phyloP scores from a whole-genome alignment of 2,113 vertebrate species.

The Phrynosoma platyrhinos region DNA sequence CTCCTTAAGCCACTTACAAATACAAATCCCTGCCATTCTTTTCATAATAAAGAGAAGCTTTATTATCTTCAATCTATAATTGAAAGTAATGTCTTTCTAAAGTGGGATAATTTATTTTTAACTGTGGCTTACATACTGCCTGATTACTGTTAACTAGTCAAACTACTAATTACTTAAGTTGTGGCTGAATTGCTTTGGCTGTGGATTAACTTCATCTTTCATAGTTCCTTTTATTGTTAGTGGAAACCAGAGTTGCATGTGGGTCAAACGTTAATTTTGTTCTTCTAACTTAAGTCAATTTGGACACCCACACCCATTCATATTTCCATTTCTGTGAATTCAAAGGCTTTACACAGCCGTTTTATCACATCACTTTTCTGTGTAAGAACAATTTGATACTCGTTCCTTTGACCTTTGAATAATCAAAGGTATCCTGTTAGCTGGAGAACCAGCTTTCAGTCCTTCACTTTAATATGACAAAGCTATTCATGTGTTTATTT shows the following conservation, averaged over 20 bases:
- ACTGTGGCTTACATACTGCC: neutral
- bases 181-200: neutral
- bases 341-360: no score
- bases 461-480: neutral
- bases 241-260: neutral
- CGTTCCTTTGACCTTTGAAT: neutral
- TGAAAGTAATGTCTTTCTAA: no score
- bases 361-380: neutral
- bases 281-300: neutral
- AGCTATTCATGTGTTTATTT: neutral
- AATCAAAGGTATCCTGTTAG: no score
- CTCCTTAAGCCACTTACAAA: neutral
- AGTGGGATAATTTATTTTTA: neutral
- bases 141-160: no score
- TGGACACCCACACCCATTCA: neutral
- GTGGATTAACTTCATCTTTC: neutral
- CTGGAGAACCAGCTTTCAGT: neutral
- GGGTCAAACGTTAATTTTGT: neutral
- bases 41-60: neutral
- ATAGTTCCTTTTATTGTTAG: neutral
- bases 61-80: no score
- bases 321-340: neutral
- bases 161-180: no score
- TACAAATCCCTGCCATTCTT: neutral
- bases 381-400: neutral